Percentiles rank a stretch among this genome's conserved stretches.
These are phyloP conservation scores for Candidula unifasciata DNA, from an alignment of 2,888 invertebrate genomes.

Conservation along the genomic window DNA sequence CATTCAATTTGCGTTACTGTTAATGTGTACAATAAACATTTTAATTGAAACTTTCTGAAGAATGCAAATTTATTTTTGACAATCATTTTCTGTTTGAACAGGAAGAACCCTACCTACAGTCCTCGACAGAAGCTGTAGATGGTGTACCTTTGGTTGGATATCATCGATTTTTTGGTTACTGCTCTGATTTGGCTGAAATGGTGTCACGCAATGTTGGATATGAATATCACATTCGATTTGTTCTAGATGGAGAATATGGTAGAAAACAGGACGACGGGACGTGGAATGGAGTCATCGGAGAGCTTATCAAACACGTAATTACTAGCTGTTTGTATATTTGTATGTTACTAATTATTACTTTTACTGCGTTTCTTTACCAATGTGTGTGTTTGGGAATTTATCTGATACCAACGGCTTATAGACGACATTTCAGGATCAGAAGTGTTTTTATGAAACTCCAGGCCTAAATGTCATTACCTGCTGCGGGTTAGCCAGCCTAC, in stretches of 20 bases:
- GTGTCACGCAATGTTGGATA: slow-evolving; percentile 89
- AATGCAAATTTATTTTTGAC: no score
- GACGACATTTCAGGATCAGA: no score
- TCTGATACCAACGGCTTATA: no score
- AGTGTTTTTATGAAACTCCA: no score
- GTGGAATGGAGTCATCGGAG: slow-evolving; percentile 76
- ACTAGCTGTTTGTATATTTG: not conserved
- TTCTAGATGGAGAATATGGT: slow-evolving; percentile 91
- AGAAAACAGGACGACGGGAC: slow-evolving; percentile 70
- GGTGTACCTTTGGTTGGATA: slow-evolving; percentile 54
- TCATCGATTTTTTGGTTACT: slow-evolving; percentile 84
- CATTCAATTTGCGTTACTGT: no score
- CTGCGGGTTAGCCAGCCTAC: no score
- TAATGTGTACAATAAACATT: no score
- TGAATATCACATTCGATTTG: slow-evolving; percentile 89
- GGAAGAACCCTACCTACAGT: slow-evolving; percentile 55
- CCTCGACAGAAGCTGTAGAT: slow-evolving; percentile 10
- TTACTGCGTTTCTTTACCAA: no score
- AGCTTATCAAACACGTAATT: slow-evolving; percentile 69
- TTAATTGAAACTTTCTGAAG: no score
- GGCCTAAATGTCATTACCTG: no score
- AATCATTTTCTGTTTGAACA: slow-evolving; percentile 7
- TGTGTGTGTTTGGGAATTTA: not conserved
- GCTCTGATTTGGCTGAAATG: slow-evolving; percentile 91
- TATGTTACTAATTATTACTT: no score